Conservation (phyloP, 2,888 invertebrate genomes). For the Cantharis rufa region DNA sequence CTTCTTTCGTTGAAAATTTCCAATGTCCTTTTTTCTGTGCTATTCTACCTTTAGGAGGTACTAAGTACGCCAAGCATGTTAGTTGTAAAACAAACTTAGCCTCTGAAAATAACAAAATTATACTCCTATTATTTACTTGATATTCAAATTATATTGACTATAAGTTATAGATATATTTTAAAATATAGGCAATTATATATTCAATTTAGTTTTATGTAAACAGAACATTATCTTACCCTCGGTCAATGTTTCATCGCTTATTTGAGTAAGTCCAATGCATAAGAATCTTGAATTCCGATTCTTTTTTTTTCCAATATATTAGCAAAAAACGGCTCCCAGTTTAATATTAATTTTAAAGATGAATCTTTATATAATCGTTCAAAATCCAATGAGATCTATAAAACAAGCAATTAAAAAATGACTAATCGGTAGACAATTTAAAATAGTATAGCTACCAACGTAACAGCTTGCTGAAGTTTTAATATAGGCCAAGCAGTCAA, state of each 20-base stretch:
- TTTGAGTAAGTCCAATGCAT: background rate
- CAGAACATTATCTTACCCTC: background rate
- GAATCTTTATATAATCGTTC: background rate
- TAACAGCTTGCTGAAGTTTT: background rate
- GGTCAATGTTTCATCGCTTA: background rate
- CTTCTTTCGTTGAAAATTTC: background rate
- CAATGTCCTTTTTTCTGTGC: background rate
- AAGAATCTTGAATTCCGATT: background rate
- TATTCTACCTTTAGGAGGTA: background rate
- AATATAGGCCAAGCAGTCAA: background rate
- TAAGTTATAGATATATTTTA: too few species aligned
- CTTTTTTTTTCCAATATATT: background rate
- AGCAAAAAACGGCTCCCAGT: background rate
- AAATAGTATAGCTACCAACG: background rate
- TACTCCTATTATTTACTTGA: background rate
- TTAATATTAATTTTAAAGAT: background rate
- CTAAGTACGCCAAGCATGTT: background rate
- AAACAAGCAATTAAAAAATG: too few species aligned
- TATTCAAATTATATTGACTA: too few species aligned
- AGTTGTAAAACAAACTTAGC: background rate
- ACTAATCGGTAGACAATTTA: background rate
- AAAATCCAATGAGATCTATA: background rate
- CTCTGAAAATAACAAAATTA: background rate
- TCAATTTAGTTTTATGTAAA: too few species aligned
- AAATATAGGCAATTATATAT: too few species aligned